Evolutionary conservation across 2,113 vertebrate species (phyloP).

Genomic region (Galeopterus variegatus): DNA sequence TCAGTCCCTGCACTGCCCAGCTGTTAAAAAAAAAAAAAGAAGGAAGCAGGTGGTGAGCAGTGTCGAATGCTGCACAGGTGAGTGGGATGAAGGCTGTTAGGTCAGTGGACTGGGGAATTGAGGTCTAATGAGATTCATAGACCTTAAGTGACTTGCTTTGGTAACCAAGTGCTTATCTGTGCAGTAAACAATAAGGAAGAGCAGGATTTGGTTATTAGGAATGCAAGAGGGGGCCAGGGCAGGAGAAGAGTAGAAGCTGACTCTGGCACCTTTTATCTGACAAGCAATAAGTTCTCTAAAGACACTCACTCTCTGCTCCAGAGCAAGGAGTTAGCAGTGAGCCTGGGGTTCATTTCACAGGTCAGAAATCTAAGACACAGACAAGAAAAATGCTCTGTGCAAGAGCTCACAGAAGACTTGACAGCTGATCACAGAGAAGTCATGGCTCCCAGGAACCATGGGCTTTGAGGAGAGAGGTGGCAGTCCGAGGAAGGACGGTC

Average conservation of each 20-base stretch:
- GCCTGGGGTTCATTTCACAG: conserved; percentile 51
- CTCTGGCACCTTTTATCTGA: background rate
- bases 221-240: too few relatives aligned
- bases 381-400: conserved; percentile 64
- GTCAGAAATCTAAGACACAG: conserved; percentile 70
- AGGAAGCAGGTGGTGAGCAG: background rate
- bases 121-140: background rate
- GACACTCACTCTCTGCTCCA: conserved; percentile 20
- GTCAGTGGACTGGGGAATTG: background rate
- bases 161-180: background rate
- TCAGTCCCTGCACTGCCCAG: too few relatives aligned
- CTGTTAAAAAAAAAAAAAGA: conserved; percentile 14
- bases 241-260: background rate
- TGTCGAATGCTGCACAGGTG: background rate
- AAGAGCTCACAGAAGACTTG: conserved; percentile 18
- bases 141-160: background rate
- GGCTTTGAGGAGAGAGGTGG: background rate
- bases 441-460: conserved; percentile 20
- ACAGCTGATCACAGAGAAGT: background rate
- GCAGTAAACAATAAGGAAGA: background rate
- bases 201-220: background rate
- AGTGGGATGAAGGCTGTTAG: background rate
- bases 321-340: background rate
- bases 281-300: background rate
- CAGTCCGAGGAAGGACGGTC: background rate